Evolutionary conservation across 2,888 invertebrate species (phyloP).

Genomic region (Lochmaea crataegi): DNA sequence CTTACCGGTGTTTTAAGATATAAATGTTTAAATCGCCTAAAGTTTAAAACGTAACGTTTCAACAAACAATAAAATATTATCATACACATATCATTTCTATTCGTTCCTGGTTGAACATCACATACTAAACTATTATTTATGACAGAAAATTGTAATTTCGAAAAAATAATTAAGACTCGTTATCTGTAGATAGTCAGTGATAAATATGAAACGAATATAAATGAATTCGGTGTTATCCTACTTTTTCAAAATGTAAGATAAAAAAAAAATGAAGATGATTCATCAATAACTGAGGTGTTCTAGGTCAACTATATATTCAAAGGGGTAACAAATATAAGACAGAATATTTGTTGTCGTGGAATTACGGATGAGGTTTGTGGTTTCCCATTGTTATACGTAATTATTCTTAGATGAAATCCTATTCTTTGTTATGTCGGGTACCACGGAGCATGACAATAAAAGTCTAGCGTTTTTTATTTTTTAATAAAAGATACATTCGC

Average conservation of each 20-base stretch:
- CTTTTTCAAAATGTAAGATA: background rate
- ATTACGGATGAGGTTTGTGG: too few relatives aligned
- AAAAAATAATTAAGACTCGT: background rate
- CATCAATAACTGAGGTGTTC: background rate
- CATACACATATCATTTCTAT: conserved; percentile 56
- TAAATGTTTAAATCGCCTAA: conserved; percentile 56
- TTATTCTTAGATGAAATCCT: too few relatives aligned
- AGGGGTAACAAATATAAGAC: too few relatives aligned
- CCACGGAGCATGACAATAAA: too few relatives aligned
- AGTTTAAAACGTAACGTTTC: conserved; percentile 60
- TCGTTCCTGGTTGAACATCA: background rate
- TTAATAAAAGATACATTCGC: too few relatives aligned
- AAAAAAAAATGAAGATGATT: background rate
- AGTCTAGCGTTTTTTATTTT: too few relatives aligned
- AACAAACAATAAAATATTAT: conserved; percentile 60
- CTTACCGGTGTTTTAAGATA: conserved; percentile 56
- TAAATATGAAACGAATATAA: background rate
- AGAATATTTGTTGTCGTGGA: too few relatives aligned
- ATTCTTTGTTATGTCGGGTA: too few relatives aligned
- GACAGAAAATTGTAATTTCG: background rate
- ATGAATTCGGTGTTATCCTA: background rate
- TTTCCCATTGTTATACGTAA: too few relatives aligned
- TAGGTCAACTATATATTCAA: background rate
- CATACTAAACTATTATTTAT: background rate
- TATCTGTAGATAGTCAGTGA: conserved; percentile 10